Evolutionary conservation across 2,888 invertebrate species (phyloP), one percentile per base, ranked within the genome.

Genomic region (Meteorus cinctellus): DNA sequence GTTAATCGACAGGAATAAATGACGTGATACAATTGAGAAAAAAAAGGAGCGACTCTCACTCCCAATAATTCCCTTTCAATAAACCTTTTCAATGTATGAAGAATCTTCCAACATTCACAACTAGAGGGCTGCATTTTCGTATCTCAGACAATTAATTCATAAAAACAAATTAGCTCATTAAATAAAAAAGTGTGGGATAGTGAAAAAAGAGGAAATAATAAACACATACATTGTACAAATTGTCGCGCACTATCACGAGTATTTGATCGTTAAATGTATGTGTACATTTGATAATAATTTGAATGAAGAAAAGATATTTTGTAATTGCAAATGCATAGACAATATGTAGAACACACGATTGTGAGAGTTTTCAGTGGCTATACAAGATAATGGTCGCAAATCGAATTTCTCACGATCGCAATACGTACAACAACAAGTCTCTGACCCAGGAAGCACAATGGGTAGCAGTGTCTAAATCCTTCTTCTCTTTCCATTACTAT

Each of bases 401-500:
- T 76, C 63, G 68, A 76, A 76, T 76, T 76, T 76, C 76, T 76
- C 76, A 76, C 76, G 76, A 76, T 76, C 76, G 60, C 51, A 72
- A 67, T 72, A 72, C 72, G 68, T 76, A 59, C 68, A 76, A 76
- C 63, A 65, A 72, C 41, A 68, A 75, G 75, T 75, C 48, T 71
- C 41, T 72, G 76, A 76, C 68, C 76, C 76, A 76, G 76, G 76
- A 76, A 76, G 76, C 72, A 72, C 72, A 76, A 74, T 74, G 62
- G 74, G 74, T 68, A 74, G 74, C 73, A 73, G n/a, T 19, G 67
- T 68, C 68, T 68, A 65, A 34, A 36, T 68, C 62, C 60, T 14
- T 68, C 67, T 67, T 67, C 19, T 16, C 8, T 67, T 36, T 19
- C 6, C n/a, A n/a, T 34, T 27, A 24, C 59, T 63, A 6, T 63